A percentile compares a stretch with the other conserved stretches of the same genome.
phyloP scores from a whole-genome alignment of 35 echinoderm and acorn worm genomes.

The Ophioderma brevispina region DNA sequence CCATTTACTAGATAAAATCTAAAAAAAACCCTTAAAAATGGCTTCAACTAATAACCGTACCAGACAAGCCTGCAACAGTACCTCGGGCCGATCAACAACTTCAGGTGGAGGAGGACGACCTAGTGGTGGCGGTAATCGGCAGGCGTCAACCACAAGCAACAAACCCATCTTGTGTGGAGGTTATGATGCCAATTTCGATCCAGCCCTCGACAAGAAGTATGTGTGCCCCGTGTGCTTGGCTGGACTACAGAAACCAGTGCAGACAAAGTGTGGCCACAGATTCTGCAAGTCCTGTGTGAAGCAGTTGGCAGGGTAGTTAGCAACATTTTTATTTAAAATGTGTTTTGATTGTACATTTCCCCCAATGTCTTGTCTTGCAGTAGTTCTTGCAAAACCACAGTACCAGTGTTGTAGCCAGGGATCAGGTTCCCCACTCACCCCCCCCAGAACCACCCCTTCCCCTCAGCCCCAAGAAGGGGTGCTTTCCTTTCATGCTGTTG shows the following conservation, averaged over 20 bases:
- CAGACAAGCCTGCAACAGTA: not conserved
- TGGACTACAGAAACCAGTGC: slow-evolving; percentile 73
- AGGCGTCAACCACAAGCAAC: not conserved
- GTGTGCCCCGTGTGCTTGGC: slow-evolving; percentile 87
- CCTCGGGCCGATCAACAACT: not conserved
- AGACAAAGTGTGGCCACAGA: slow-evolving; percentile 96
- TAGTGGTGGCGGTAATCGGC: not conserved
- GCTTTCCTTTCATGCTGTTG: no score
- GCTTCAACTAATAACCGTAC: not conserved
- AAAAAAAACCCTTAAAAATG: no score
- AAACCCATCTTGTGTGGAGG: slow-evolving; percentile 29
- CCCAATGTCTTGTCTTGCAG: no score
- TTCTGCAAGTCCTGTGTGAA: slow-evolving; percentile 83
- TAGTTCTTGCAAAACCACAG: no score
- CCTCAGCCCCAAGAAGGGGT: no score
- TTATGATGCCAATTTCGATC: slow-evolving; percentile 80
- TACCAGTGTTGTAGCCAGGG: no score
- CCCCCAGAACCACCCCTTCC: no score
- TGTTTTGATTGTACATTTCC: not conserved
- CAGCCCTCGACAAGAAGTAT: slow-evolving; percentile 81
- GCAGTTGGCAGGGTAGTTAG: slow-evolving; percentile 68
- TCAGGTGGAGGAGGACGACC: not conserved
- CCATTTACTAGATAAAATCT: no score
- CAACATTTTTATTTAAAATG: not conserved
- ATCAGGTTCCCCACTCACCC: no score